Conservation (phyloP, 2,888 invertebrate species). For the Liopterus haemorrhoidalis region DNA sequence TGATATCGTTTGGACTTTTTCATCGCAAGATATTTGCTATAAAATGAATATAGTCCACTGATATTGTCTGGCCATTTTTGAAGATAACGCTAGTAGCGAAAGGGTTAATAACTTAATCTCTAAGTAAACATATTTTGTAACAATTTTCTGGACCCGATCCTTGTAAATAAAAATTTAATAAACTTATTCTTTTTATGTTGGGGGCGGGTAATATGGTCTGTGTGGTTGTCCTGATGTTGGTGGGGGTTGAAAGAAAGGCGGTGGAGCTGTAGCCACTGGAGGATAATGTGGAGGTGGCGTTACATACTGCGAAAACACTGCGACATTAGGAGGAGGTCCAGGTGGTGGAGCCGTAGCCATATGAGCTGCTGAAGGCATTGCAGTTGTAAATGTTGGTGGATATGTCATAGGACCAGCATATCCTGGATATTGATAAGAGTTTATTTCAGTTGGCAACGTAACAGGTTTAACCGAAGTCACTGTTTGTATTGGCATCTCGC, state of each 20-base stretch:
- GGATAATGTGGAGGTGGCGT: slow-evolving; percentile 43
- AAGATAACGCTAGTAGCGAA: no score
- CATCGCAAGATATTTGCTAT: no score
- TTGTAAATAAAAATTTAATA: no score
- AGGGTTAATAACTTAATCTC: no score
- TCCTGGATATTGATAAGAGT: slow-evolving; percentile 32
- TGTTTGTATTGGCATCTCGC: slow-evolving; percentile 15
- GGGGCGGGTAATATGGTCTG: slow-evolving; percentile 47
- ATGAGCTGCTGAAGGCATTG: slow-evolving; percentile 35
- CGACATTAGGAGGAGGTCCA: slow-evolving; percentile 43
- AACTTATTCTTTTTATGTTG: slow-evolving; percentile 37
- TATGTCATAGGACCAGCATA: slow-evolving; percentile 40
- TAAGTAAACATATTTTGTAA: no score
- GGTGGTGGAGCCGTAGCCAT: slow-evolving; percentile 47
- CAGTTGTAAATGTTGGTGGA: slow-evolving; percentile 35
- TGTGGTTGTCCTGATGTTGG: slow-evolving; percentile 40
- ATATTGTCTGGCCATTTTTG: no score
- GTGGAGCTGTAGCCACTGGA: slow-evolving; percentile 47
- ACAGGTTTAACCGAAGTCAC: slow-evolving; percentile 13
- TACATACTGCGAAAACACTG: slow-evolving; percentile 39
- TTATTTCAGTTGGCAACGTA: slow-evolving; percentile 29
- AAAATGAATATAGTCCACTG: no score
- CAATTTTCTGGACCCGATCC: no score
- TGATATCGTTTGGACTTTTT: no score
- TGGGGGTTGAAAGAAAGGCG: slow-evolving; percentile 43